These are phyloP conservation scores for Blastomussa wellsi DNA, from an alignment of 92 coral and sea anemone genomes.

Conservation along the genomic window DNA sequence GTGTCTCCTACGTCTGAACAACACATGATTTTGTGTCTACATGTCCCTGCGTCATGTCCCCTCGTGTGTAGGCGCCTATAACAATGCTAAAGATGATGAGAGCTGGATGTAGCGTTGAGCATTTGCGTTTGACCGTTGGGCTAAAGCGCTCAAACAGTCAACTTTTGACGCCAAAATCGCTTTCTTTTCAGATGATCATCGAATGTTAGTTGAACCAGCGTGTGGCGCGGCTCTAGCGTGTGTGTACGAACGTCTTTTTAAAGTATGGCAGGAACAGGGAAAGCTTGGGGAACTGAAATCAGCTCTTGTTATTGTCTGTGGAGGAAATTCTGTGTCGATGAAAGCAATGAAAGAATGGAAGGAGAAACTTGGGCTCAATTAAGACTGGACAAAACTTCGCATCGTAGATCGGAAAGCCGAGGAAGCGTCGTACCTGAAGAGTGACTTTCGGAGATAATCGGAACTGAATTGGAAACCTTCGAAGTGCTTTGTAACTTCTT, in stretches of 20 bases:
- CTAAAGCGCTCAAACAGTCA: background rate
- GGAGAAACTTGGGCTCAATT: slow-evolving; percentile 38
- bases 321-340: slow-evolving; percentile 85
- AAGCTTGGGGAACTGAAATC: slow-evolving; percentile 66
- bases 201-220: slow-evolving; percentile 91
- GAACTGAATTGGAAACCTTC: background rate
- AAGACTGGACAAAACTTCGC: background rate
- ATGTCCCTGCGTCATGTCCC: too few species aligned
- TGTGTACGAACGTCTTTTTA: slow-evolving; percentile 68
- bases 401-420: background rate
- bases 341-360: slow-evolving; percentile 80
- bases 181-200: slow-evolving; percentile 71
- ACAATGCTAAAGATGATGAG: background rate
- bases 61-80: too few species aligned
- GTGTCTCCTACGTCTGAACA: too few species aligned
- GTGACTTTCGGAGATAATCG: background rate
- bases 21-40: too few species aligned
- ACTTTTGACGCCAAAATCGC: slow-evolving; percentile 1
- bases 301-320: slow-evolving; percentile 89
- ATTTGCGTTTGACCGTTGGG: background rate
- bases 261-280: slow-evolving; percentile 67
- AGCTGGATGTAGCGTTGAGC: background rate
- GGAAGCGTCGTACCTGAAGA: background rate
- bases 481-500: background rate
- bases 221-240: slow-evolving; percentile 90